Evolutionary conservation across 2,797 vertebrate species (phyloP).

Genomic region (Thripadectes ignobilis): DNA sequence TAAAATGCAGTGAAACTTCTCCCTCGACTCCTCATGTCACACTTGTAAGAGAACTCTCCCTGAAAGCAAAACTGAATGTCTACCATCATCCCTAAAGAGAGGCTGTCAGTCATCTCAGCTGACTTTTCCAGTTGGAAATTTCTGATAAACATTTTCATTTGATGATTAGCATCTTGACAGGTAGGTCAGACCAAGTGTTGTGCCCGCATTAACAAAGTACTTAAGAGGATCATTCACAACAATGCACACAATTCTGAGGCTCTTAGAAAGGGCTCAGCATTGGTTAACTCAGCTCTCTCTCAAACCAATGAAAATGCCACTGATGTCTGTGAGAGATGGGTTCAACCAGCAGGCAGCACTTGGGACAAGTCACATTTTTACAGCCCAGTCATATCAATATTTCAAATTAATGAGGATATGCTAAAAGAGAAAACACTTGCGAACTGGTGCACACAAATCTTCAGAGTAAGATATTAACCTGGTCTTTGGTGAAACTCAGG

Average conservation of each 20-base stretch:
- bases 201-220: background rate
- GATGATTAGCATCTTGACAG: background rate
- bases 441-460: constrained; percentile 60
- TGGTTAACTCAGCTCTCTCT: background rate
- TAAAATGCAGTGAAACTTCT: background rate
- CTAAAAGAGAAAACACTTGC: constrained; percentile 14
- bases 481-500: constrained; percentile 96
- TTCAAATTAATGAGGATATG: background rate
- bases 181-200: background rate
- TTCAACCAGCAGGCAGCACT: background rate
- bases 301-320: background rate
- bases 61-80: background rate
- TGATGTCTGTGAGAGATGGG: background rate
- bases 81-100: background rate
- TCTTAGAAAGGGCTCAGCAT: background rate
- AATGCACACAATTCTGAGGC: background rate
- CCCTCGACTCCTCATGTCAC: background rate
- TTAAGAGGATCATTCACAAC: background rate
- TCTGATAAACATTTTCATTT: background rate
- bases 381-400: background rate
- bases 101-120: background rate
- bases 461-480: constrained; percentile 90
- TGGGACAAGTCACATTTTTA: background rate
- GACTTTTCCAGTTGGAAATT: background rate
- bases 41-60: background rate